phyloP scores from a whole-genome alignment of 1,140 invertebrate genomes.

The Eumaeus atala region DNA sequence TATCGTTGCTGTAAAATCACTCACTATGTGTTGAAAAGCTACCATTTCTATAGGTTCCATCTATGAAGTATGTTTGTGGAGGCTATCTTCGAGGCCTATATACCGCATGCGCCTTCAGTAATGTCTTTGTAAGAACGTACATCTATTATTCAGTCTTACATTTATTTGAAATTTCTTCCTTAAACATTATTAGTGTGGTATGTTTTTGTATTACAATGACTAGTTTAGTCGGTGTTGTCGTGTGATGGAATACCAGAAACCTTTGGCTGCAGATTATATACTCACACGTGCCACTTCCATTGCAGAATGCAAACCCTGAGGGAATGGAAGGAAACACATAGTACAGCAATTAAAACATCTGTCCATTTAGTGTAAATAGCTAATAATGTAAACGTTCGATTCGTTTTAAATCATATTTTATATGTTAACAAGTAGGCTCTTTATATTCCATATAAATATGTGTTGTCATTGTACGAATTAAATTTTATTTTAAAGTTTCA shows the following conservation, averaged over 20 bases:
- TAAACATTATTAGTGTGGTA: constrained; percentile 19
- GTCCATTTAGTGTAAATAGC: constrained; percentile 38
- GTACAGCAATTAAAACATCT: constrained; percentile 44
- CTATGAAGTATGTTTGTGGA: background rate
- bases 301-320: constrained; percentile 64
- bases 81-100: constrained; percentile 2
- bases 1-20: background rate
- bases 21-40: background rate
- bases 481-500: constrained; percentile 10
- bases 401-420: constrained; percentile 14
- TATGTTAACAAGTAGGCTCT: constrained; percentile 10
- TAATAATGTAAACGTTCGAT: constrained; percentile 14
- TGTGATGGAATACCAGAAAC: constrained; percentile 38
- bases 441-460: constrained; percentile 12
- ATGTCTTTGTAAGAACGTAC: background rate
- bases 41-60: background rate
- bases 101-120: constrained; percentile 1
- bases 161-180: constrained; percentile 7
- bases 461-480: constrained; percentile 6
- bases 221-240: constrained; percentile 58
- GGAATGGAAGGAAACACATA: constrained; percentile 65
- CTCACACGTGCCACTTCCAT: constrained; percentile 63
- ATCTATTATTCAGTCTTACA: background rate
- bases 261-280: constrained; percentile 24
- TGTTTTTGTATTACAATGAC: constrained; percentile 22